Evolutionary conservation across 2,888 invertebrate species (phyloP).

Genomic region (Vannuccia rotundouncinata): DNA sequence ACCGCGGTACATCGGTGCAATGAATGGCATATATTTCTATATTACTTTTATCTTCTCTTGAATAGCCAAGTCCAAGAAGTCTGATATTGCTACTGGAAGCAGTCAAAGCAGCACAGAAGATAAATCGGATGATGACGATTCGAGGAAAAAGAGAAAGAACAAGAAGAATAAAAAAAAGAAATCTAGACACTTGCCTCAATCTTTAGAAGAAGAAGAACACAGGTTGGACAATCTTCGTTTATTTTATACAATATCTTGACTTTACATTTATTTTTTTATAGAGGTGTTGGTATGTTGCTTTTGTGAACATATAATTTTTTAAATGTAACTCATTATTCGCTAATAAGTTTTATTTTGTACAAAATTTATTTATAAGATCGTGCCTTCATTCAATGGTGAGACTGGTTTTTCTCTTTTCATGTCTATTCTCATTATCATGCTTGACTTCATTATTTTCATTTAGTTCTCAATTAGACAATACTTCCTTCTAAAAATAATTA

Average conservation of each 20-base stretch:
- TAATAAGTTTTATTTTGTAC: neutral
- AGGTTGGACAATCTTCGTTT: neutral
- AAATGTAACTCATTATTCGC: neutral
- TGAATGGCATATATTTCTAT: too few species aligned
- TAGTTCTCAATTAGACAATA: too few species aligned
- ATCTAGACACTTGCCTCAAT: too few species aligned
- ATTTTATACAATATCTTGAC: too few species aligned
- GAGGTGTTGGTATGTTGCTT: neutral
- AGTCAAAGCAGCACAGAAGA: neutral
- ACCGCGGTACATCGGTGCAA: too few species aligned
- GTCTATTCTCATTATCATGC: too few species aligned
- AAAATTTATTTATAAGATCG: neutral
- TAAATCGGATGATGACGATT: neutral
- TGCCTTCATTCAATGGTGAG: neutral
- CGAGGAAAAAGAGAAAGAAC: neutral
- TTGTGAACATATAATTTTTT: neutral
- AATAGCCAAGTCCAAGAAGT: neutral
- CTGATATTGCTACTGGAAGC: neutral
- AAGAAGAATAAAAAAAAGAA: constrained; percentile 29
- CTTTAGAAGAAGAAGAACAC: neutral
- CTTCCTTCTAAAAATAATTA: too few species aligned
- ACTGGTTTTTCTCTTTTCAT: too few species aligned
- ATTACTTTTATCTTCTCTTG: too few species aligned
- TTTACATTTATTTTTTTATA: neutral
- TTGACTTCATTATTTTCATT: too few species aligned